Percentiles rank a stretch among this genome's conserved stretches.
phyloP scores from a whole-genome alignment of 2,888 invertebrate species.

The Cephus rjabovi region DNA sequence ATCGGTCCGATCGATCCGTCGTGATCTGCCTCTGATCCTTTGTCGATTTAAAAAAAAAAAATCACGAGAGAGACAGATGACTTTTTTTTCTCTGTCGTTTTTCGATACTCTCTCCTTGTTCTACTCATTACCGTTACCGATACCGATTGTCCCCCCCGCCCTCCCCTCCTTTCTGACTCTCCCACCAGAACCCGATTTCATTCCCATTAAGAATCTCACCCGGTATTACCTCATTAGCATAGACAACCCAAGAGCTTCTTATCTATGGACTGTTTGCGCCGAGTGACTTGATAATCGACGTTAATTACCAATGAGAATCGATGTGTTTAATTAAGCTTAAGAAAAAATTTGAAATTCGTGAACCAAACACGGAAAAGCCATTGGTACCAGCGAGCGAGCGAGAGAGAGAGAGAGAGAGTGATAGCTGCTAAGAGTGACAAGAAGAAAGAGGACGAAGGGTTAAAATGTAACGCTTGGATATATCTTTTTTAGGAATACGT shows the following conservation, averaged over 20 bases:
- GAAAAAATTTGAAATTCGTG: slow-evolving; percentile 5
- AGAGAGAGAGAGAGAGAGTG: slow-evolving; percentile 1
- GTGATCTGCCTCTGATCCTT: not conserved
- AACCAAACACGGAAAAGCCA: not conserved
- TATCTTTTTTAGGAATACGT: not conserved
- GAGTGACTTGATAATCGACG: slow-evolving; percentile 25
- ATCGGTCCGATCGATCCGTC: slow-evolving; percentile 9
- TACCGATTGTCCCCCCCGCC: not conserved
- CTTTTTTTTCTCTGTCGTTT: not conserved
- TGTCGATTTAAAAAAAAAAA: not conserved
- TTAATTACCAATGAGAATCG: slow-evolving; percentile 21
- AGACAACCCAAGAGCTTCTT: slow-evolving; percentile 30
- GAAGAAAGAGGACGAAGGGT: too few relatives aligned
- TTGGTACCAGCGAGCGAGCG: not conserved
- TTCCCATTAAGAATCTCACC: slow-evolving; percentile 14
- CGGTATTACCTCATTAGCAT: slow-evolving; percentile 33
- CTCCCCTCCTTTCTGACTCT: not conserved
- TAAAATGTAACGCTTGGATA: not conserved
- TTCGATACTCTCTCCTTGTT: slow-evolving; percentile 4
- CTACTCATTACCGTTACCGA: slow-evolving; percentile 2
- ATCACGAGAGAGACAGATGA: too few relatives aligned
- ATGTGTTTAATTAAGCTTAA: slow-evolving; percentile 24
- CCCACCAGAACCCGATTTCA: not conserved
- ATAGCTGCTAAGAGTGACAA: slow-evolving; percentile 18
- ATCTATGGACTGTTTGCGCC: not conserved